Evolutionary conservation across 2,888 invertebrate species (phyloP).

Genomic region (Anthophora plumipes): DNA sequence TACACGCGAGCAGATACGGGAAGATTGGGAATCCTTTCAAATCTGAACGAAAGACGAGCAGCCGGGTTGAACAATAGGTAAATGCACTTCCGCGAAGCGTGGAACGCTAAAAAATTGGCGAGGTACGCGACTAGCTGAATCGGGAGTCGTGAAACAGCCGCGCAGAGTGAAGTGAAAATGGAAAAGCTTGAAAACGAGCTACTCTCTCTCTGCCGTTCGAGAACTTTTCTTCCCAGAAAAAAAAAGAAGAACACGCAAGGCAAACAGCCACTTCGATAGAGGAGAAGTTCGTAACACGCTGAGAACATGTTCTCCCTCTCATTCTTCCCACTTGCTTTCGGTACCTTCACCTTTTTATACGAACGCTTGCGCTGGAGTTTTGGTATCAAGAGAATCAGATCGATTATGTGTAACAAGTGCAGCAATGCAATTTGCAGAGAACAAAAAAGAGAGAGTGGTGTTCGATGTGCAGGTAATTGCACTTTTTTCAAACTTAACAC

Average conservation of each 20-base stretch:
- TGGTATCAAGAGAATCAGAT: neutral
- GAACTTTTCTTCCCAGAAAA: conserved; percentile 55
- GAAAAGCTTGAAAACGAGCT: conserved; percentile 66
- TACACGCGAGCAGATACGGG: conserved; percentile 59
- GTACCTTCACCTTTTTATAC: neutral
- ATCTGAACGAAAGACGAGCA: conserved; percentile 64
- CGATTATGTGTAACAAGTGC: neutral
- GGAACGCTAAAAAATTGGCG: conserved; percentile 65
- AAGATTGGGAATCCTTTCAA: conserved; percentile 63
- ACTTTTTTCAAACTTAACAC: too few species aligned
- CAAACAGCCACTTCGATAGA: conserved; percentile 39
- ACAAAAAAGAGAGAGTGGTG: neutral
- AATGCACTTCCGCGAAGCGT: conserved; percentile 67
- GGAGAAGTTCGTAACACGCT: conserved; percentile 46
- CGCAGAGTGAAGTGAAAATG: conserved; percentile 61
- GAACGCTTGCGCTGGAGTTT: neutral
- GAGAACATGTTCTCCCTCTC: conserved; percentile 33
- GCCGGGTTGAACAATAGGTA: conserved; percentile 65
- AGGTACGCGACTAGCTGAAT: conserved; percentile 64
- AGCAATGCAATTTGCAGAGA: neutral
- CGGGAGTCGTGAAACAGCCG: conserved; percentile 57
- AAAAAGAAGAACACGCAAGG: conserved; percentile 50
- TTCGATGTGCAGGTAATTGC: neutral
- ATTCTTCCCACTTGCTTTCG: neutral
- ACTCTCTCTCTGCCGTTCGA: conserved; percentile 36